Percentiles rank a stretch among this genome's conserved stretches.
These are phyloP conservation scores for Nothobranchius furzeri DNA, from an alignment of 2,113 vertebrate genomes.

Conservation along the genomic window DNA sequence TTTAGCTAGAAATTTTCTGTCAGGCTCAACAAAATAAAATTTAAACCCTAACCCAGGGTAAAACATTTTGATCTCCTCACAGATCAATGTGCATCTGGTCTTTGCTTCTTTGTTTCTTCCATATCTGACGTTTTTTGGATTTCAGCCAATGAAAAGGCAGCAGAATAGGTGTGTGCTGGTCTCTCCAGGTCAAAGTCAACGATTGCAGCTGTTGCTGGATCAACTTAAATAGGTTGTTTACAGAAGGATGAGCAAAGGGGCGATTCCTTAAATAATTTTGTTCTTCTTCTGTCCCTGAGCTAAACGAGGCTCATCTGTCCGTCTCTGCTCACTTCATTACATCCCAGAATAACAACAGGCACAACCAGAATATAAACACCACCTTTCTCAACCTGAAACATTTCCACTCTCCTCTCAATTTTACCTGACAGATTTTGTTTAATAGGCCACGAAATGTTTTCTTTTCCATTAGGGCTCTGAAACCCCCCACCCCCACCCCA, in stretches of 20 bases:
- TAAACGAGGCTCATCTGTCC: not conserved
- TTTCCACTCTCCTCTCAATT: slow-evolving; percentile 13
- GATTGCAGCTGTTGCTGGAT: slow-evolving; percentile 60
- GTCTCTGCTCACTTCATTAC: slow-evolving; percentile 16
- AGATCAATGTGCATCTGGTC: slow-evolving; percentile 18
- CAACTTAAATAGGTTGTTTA: slow-evolving; percentile 31
- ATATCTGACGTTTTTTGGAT: slow-evolving; percentile 34
- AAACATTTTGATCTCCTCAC: slow-evolving; percentile 8
- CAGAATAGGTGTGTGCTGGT: slow-evolving; percentile 12
- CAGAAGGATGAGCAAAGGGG: slow-evolving; percentile 6
- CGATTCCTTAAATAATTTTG: slow-evolving; percentile 39
- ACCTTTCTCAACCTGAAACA: not conserved
- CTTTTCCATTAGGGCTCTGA: slow-evolving; percentile 10
- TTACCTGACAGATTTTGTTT: slow-evolving; percentile 26
- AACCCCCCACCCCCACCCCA: not conserved
- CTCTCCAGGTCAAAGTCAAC: slow-evolving; percentile 47
- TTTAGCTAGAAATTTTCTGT: not conserved
- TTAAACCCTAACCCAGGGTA: not conserved
- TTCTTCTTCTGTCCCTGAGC: slow-evolving; percentile 1
- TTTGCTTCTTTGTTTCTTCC: slow-evolving; percentile 11
- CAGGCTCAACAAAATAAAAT: slow-evolving; percentile 1
- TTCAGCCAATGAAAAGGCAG: slow-evolving; percentile 44
- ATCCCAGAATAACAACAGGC: slow-evolving; percentile 38
- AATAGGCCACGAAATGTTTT: slow-evolving; percentile 35
- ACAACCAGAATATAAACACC: slow-evolving; percentile 8